Evolutionary conservation across 2,797 vertebrate species (phyloP).

Genomic region (Todus mexicanus): DNA sequence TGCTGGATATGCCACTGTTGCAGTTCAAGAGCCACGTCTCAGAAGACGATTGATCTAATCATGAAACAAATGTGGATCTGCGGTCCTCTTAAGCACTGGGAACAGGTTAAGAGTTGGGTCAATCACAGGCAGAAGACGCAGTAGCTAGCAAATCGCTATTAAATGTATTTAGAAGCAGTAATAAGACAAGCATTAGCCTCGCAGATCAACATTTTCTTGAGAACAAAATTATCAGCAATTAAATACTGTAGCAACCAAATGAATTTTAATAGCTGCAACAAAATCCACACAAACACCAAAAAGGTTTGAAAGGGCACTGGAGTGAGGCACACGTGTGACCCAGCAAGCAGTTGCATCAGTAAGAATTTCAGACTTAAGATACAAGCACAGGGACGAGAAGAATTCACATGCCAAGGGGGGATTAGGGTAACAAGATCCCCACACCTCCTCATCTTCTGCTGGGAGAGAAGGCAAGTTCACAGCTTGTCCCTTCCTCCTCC

Average conservation of each 20-base stretch:
- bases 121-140: background rate
- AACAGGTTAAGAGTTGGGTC: background rate
- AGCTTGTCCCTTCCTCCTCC: constrained; percentile 23
- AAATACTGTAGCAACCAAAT: background rate
- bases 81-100: background rate
- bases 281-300: background rate
- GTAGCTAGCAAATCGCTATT: background rate
- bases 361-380: background rate
- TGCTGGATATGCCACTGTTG: background rate
- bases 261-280: background rate
- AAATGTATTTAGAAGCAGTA: background rate
- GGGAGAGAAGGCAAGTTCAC: background rate
- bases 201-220: background rate
- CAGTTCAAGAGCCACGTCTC: background rate
- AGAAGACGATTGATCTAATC: background rate
- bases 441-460: background rate
- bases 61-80: background rate
- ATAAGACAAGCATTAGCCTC: background rate
- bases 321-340: background rate
- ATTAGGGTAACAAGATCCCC: constrained; percentile 28
- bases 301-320: background rate
- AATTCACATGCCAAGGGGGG: background rate
- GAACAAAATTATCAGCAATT: background rate
- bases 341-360: background rate
- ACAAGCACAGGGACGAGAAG: background rate